These are phyloP conservation scores for Ariopsis seemanni DNA, from an alignment of 2,113 vertebrate genomes.

Conservation along the genomic window DNA sequence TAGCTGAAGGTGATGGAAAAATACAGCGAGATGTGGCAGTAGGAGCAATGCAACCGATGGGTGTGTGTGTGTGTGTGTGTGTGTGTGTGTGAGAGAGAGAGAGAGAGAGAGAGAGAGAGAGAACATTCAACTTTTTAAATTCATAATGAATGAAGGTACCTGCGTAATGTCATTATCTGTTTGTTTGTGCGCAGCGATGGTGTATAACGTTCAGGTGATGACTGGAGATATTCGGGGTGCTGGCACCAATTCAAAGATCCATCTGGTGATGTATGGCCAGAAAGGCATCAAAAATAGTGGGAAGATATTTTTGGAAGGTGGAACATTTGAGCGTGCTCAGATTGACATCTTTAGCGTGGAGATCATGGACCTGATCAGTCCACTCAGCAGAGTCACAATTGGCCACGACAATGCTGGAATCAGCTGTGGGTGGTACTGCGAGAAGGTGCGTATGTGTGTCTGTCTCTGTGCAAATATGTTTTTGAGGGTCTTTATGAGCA, in stretches of 20 bases:
- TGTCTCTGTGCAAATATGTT: not conserved
- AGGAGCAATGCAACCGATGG: constrained; percentile 87
- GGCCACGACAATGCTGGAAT: constrained; percentile 88
- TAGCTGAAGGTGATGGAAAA: constrained; percentile 94
- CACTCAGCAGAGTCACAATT: constrained; percentile 90
- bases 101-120: not conserved
- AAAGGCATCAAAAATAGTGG: constrained; percentile 94
- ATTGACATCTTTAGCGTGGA: constrained; percentile 93
- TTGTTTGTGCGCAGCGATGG: constrained; percentile 74
- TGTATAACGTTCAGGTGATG: constrained; percentile 91
- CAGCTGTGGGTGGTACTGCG: constrained; percentile 93
- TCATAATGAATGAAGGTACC: not conserved
- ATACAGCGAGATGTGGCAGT: constrained; percentile 93
- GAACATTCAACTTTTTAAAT: not conserved
- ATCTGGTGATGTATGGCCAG: constrained; percentile 87
- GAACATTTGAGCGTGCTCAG: constrained; percentile 87
- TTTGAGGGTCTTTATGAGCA: not conserved
- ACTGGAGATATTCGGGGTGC: constrained; percentile 89
- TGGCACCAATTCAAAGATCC: constrained; percentile 96
- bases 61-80: constrained; percentile 73
- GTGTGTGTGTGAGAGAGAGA: not conserved
- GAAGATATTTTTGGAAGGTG: constrained; percentile 91
- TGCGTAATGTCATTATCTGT: not conserved
- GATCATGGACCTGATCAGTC: constrained; percentile 89
- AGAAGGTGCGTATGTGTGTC: constrained; percentile 81